Conservation (phyloP, 53 echinoderm and acorn worm species). For the Pentamera pediparva region DNA sequence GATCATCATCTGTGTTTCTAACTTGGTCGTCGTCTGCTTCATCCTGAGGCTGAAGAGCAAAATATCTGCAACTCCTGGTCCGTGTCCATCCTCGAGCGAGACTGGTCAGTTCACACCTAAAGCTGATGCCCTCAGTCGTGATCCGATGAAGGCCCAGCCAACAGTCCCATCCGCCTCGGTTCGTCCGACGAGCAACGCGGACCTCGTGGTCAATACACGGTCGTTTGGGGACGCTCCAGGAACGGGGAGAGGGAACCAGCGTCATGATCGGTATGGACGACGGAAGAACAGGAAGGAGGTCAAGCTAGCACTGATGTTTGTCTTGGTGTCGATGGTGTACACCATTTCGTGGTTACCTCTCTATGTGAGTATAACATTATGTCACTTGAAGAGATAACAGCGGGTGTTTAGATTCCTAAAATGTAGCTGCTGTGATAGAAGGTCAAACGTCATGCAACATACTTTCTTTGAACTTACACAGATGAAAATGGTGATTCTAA, state of each 20-base stretch:
- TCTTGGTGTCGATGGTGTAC: slow-evolving; percentile 51
- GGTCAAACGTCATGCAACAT: too few species aligned
- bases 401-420: too few species aligned
- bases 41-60: slow-evolving; percentile 39
- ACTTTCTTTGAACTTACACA: too few species aligned
- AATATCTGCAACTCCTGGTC: not conserved
- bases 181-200: too few species aligned
- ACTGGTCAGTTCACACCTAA: too few species aligned
- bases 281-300: slow-evolving; percentile 35
- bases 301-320: slow-evolving; percentile 37
- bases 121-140: too few species aligned
- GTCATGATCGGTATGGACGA: too few species aligned
- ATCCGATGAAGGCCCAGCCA: not conserved
- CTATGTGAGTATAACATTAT: slow-evolving; percentile 59
- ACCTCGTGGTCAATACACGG: not conserved
- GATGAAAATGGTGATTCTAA: too few species aligned
- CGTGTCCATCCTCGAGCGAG: too few species aligned
- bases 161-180: not conserved
- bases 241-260: not conserved
- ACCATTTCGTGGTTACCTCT: slow-evolving; percentile 59
- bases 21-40: slow-evolving; percentile 46
- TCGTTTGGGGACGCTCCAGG: not conserved
- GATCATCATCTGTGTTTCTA: slow-evolving; percentile 38
- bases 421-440: too few species aligned
- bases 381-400: too few species aligned